Percentiles rank a stretch among this genome's conserved stretches.
These are phyloP conservation scores for Calameuta pallipes DNA, from an alignment of 2,888 invertebrate genomes.

Conservation along the genomic window DNA sequence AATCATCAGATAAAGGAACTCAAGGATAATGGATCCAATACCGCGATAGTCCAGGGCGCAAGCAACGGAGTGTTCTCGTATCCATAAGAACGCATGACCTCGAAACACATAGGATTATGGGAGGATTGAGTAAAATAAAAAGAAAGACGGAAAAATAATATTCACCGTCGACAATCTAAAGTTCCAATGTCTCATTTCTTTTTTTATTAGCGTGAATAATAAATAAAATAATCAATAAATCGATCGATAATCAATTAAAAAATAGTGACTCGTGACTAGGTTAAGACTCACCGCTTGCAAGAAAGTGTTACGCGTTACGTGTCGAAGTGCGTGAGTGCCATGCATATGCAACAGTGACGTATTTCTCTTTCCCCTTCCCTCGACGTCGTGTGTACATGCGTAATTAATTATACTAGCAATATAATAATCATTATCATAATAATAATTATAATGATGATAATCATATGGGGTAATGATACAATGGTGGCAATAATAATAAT, in stretches of 20 bases:
- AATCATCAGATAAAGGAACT: not conserved
- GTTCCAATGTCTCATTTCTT: slow-evolving; percentile 32
- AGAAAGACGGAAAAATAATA: slow-evolving; percentile 1
- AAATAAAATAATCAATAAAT: slow-evolving; percentile 65
- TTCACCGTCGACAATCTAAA: slow-evolving; percentile 21
- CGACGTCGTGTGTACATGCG: not conserved
- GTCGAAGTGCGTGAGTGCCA: slow-evolving; percentile 23
- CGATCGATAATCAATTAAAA: slow-evolving; percentile 59
- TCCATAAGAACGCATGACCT: not conserved
- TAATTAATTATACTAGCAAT: slow-evolving; percentile 32
- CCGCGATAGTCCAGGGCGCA: not conserved
- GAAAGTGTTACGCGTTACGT: slow-evolving; percentile 43
- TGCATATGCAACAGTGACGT: not conserved
- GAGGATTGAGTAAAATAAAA: not conserved
- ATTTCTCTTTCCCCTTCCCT: not conserved
- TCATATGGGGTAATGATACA: not conserved
- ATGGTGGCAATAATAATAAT: slow-evolving; percentile 30
- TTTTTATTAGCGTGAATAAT: slow-evolving; percentile 45
- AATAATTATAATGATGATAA: slow-evolving; percentile 35
- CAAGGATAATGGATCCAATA: not conserved
- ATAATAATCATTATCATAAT: slow-evolving; percentile 44
- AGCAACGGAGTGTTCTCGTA: not conserved
- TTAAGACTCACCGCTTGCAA: slow-evolving; percentile 66
- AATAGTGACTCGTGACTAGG: slow-evolving; percentile 67
- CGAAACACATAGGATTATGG: not conserved